Evolutionary conservation across 1,140 invertebrate genomes (phyloP).

Genomic region (Drosophila malerkotliana): DNA sequence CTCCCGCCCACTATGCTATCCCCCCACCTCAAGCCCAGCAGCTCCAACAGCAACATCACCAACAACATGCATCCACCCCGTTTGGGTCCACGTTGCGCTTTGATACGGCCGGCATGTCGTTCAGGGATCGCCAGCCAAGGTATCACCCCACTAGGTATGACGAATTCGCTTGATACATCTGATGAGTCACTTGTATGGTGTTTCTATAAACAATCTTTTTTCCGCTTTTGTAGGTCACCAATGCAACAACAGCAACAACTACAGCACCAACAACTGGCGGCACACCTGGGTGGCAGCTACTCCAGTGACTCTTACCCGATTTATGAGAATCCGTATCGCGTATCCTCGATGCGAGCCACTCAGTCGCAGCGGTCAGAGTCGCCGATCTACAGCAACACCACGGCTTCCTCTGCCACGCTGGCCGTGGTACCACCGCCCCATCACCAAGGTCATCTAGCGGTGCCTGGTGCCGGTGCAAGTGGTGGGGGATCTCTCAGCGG

Average conservation of each 20-base stretch:
- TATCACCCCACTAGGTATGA: slow-evolving; percentile 58
- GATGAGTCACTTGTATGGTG: background rate
- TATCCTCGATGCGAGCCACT: slow-evolving; percentile 74
- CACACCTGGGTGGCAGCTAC: slow-evolving; percentile 66
- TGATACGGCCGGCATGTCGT: slow-evolving; percentile 40
- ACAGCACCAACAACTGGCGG: slow-evolving; percentile 42
- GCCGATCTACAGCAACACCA: slow-evolving; percentile 82
- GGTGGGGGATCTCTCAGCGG: slow-evolving; percentile 43
- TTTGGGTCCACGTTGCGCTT: slow-evolving; percentile 56
- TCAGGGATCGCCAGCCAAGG: slow-evolving; percentile 53
- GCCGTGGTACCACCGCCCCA: slow-evolving; percentile 39
- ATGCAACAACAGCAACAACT: slow-evolving; percentile 55
- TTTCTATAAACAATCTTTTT: too few relatives aligned
- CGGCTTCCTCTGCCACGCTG: slow-evolving; percentile 60
- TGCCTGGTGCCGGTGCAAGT: slow-evolving; percentile 24
- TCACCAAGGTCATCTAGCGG: slow-evolving; percentile 46
- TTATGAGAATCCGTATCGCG: slow-evolving; percentile 80
- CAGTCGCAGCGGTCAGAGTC: slow-evolving; percentile 80
- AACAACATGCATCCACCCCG: slow-evolving; percentile 44
- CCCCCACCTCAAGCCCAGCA: slow-evolving; percentile 61
- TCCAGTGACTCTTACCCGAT: slow-evolving; percentile 79
- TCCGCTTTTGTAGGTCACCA: slow-evolving; percentile 36
- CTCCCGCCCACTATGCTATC: slow-evolving; percentile 61
- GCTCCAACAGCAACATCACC: slow-evolving; percentile 24
- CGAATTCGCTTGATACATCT: background rate